phyloP scores from a whole-genome alignment of 1,140 invertebrate genomes.

The Propsilocerus akamusi region DNA sequence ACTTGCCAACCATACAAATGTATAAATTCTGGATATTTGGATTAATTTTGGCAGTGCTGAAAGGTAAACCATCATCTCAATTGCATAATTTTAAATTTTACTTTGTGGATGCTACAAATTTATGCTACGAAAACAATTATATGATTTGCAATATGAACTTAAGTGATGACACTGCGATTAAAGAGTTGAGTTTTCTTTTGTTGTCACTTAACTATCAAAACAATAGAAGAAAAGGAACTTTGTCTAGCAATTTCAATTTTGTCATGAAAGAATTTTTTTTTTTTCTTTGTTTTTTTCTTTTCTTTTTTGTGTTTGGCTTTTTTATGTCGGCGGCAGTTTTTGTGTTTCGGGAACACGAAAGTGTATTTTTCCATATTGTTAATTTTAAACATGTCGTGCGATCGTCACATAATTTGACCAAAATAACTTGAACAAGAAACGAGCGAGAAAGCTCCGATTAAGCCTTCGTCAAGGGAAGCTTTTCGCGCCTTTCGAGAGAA shows the following conservation, averaged over 20 bases:
- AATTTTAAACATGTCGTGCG: no score
- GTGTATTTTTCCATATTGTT: no score
- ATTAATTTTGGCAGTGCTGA: neutral
- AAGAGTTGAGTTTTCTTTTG: neutral
- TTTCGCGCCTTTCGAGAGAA: neutral
- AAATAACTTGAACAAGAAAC: neutral
- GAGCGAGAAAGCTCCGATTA: neutral
- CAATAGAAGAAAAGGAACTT: neutral
- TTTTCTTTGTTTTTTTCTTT: no score
- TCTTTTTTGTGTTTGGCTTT: neutral
- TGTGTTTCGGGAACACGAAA: no score
- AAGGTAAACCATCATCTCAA: neutral
- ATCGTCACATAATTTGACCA: no score
- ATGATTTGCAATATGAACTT: neutral
- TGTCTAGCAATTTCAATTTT: neutral
- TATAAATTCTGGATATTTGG: constrained; percentile 1
- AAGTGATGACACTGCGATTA: neutral
- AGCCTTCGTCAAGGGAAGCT: neutral
- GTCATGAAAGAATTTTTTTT: neutral
- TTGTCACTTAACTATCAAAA: neutral
- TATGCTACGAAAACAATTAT: neutral
- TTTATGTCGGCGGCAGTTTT: no score
- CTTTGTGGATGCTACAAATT: neutral
- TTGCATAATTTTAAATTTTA: neutral
- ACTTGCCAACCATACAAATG: neutral